phyloP scores from a whole-genome alignment of 2,888 invertebrate species.

The Watsonalla cultraria region DNA sequence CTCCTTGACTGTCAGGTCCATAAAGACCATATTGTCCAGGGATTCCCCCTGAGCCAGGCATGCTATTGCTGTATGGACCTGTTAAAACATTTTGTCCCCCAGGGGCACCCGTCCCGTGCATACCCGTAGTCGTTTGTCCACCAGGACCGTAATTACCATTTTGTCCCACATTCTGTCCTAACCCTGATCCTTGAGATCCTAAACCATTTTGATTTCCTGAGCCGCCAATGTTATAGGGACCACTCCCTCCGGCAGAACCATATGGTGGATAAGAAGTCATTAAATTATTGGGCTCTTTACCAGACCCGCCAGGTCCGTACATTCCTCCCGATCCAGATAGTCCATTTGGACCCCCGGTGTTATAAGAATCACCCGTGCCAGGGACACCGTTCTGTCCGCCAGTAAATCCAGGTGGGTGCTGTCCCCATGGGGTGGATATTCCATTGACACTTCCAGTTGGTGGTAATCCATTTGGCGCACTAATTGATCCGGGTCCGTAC shows the following conservation, averaged over 20 bases:
- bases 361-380: neutral
- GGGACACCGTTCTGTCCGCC: neutral
- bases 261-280: neutral
- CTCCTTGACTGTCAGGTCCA: conserved; percentile 25
- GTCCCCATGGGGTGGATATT: conserved; percentile 8
- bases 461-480: conserved; percentile 1
- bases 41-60: neutral
- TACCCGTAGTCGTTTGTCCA: neutral
- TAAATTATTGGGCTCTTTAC: neutral
- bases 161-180: neutral
- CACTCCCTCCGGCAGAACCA: neutral
- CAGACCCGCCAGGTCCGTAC: neutral
- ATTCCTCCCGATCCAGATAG: neutral
- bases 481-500: conserved; percentile 5
- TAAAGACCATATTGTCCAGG: neutral
- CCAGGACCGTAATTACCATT: neutral
- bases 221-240: neutral
- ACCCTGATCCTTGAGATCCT: neutral
- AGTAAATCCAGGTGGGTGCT: conserved; percentile 9
- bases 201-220: neutral
- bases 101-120: neutral
- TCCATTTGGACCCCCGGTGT: conserved; percentile 5
- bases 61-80: neutral
- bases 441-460: conserved; percentile 7
- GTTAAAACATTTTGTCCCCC: neutral